Base-by-base conservation (phyloP, 2,888 invertebrate species). In the Bembecia ichneumoniformis region DNA sequence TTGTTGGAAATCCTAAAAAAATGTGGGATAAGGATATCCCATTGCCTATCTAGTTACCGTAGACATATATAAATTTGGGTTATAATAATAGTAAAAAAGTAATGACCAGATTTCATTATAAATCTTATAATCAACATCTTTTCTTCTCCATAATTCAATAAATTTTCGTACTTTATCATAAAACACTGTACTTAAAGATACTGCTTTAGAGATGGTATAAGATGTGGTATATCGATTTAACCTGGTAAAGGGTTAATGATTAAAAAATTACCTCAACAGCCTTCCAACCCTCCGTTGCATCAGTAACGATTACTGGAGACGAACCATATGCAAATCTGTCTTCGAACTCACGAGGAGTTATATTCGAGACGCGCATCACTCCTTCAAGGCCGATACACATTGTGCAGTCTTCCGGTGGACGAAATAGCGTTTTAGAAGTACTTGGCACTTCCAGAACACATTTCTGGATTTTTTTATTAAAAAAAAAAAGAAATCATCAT, bases 241-340 rank as follows among this genome's bases (percentile, higher is more conserved):
- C 2, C 28, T 28, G 7, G 40, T 13, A 9, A n/a, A n/a, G n/a
- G 3, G 40, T 40, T 3, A 4, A 13, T 5, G 11, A 5, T 10
- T 11, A 4, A 2, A 28, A 28, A 28, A 43, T 47, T 53, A 90
- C 89, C 54, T 90, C 68, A 13, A 91, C 75, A 0, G 97, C 97
- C 35, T 91, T 91, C 98, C 97, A 98, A 56, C 92, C 91, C 5
- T 60, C 67, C 14, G 93, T 93, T 0, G 93, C 97, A 74, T 97
- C 98, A 3, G 91, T 91, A 7, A 98, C 89, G 11, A 98, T 92
- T 1, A 97, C 94, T 0, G 98, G 98, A 4, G 89, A 88, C 0
- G 93, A 93, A 10, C 90, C 89, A 65, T 95, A 94, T 0, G 95
- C 95, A 63, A 91, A 96, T 64, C 87, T 78, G 16, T 88, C 71